Conservation (phyloP, 2,888 invertebrate genomes). For the Hirtodrosophila alboralis region DNA sequence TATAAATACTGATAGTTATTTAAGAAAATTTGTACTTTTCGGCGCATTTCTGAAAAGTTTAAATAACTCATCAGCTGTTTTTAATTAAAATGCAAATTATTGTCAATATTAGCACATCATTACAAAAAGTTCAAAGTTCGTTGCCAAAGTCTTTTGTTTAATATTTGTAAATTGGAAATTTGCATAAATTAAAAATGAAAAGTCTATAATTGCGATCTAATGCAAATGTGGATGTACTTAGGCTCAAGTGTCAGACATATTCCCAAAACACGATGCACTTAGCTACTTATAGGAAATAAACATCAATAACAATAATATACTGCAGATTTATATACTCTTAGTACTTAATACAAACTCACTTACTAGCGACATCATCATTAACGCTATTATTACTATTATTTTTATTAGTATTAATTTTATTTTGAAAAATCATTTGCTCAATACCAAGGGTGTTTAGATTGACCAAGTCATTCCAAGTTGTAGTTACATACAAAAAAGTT, state of each 20-base stretch:
- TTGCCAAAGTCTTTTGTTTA: slow-evolving; percentile 64
- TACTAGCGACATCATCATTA: slow-evolving; percentile 13
- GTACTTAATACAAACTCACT: slow-evolving; percentile 19
- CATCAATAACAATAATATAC: slow-evolving; percentile 11
- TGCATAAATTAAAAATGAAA: slow-evolving; percentile 32
- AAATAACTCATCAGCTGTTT: neutral
- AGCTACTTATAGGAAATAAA: slow-evolving; percentile 15
- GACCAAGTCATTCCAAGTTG: slow-evolving; percentile 55
- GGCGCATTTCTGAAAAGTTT: neutral
- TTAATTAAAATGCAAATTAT: slow-evolving; percentile 9
- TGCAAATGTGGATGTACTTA: slow-evolving; percentile 2
- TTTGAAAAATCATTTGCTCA: slow-evolving; percentile 58
- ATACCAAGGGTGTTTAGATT: slow-evolving; percentile 65
- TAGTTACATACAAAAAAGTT: slow-evolving; percentile 4
- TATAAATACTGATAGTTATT: no score
- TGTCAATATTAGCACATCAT: neutral
- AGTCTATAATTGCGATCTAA: slow-evolving; percentile 22
- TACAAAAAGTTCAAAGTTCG: slow-evolving; percentile 55
- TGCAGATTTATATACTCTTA: slow-evolving; percentile 9
- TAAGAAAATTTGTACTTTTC: no score
- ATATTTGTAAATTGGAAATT: slow-evolving; percentile 13
- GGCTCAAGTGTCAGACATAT: neutral
- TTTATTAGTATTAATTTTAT: slow-evolving; percentile 19
- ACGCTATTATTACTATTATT: slow-evolving; percentile 12
- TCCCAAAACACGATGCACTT: neutral